These are phyloP conservation scores for Drosophila maculinotata DNA, from an alignment of 2,888 invertebrate genomes.

Conservation along the genomic window DNA sequence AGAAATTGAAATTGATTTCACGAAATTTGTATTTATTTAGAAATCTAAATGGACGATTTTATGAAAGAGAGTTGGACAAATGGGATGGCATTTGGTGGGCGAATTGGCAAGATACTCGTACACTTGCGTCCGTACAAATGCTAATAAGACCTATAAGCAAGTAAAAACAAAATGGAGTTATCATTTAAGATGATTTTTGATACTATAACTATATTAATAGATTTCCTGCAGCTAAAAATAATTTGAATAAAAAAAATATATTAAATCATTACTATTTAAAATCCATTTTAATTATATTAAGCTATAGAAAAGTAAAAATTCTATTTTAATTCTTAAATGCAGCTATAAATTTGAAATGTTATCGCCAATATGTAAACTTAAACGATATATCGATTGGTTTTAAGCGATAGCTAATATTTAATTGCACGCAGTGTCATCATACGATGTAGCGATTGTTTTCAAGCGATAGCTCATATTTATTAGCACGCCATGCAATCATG, in stretches of 20 bases:
- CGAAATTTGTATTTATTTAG: constrained; percentile 6
- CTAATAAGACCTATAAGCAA: constrained; percentile 31
- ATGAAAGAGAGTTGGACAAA: constrained; percentile 30
- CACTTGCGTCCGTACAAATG: constrained; percentile 38
- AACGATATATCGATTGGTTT: constrained; percentile 3
- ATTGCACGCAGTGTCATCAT: no score
- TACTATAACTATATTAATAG: background rate
- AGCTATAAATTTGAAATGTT: background rate
- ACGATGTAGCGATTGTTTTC: constrained; percentile 13
- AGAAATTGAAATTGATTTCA: background rate
- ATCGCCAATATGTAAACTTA: background rate
- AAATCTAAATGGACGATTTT: constrained; percentile 46
- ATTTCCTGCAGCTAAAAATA: no score
- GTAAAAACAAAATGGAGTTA: background rate
- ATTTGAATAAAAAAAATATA: background rate
- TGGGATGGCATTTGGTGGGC: constrained; percentile 54
- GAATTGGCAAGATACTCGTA: constrained; percentile 40
- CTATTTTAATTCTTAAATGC: background rate
- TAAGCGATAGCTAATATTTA: background rate
- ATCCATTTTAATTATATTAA: no score
- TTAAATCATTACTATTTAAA: no score
- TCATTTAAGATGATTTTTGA: no score
- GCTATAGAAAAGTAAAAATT: background rate
- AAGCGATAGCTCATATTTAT: background rate
- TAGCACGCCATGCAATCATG: no score